Percentiles rank a stretch among this genome's conserved stretches.
Conservation (phyloP, 2,113 vertebrate species). For the Prionailurus bengalensis region DNA sequence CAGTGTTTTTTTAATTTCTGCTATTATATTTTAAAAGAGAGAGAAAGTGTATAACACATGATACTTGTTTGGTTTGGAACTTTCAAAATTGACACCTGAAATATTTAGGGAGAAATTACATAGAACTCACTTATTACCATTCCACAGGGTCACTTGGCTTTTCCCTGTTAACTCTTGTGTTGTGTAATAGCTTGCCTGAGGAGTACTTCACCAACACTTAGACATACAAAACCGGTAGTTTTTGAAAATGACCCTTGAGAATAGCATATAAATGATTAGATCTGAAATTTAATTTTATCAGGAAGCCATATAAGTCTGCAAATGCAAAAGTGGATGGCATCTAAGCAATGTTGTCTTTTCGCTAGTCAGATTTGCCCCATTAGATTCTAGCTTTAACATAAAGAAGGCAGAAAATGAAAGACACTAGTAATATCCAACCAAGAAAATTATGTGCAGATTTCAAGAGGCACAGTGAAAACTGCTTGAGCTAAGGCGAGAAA, state of each 20-base stretch:
- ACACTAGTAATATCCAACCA: conserved; percentile 72
- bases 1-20: not conserved
- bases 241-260: conserved; percentile 30
- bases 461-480: conserved; percentile 66
- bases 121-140: not conserved
- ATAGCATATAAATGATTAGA: conserved; percentile 37
- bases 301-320: conserved; percentile 27
- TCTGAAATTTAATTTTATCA: conserved; percentile 73
- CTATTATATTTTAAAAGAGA: not conserved
- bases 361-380: conserved; percentile 72
- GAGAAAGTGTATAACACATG: not conserved
- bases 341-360: conserved; percentile 66
- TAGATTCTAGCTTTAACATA: conserved; percentile 71
- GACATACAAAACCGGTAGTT: not conserved
- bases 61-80: not conserved
- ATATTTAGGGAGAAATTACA: not conserved
- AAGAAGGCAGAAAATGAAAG: conserved; percentile 72
- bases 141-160: not conserved
- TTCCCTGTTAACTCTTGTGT: not conserved
- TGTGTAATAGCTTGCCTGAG: not conserved
- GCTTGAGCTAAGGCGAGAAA: conserved; percentile 72
- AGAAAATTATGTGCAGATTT: conserved; percentile 77
- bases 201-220: not conserved
- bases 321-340: not conserved
- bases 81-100: not conserved